Percentiles rank a stretch among this genome's conserved stretches.
These are phyloP conservation scores for Chelon labrosus DNA, from an alignment of 2,797 vertebrate species.

Conservation along the genomic window DNA sequence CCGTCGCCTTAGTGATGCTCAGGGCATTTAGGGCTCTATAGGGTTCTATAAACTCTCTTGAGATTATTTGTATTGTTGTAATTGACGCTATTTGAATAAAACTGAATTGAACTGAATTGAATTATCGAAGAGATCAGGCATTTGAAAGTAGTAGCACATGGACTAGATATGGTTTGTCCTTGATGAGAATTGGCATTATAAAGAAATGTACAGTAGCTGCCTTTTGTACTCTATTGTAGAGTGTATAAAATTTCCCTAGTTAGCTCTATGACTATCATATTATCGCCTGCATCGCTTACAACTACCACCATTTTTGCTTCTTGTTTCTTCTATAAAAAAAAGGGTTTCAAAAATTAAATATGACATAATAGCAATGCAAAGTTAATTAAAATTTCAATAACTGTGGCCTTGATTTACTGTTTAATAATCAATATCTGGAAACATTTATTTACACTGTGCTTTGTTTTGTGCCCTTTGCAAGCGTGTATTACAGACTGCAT, in stretches of 20 bases:
- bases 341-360: no score
- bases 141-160: conserved; percentile 3
- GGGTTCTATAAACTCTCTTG: no score
- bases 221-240: background rate
- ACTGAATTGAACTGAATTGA: no score
- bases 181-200: conserved; percentile 14
- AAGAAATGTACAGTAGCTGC: background rate
- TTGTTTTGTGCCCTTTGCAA: background rate
- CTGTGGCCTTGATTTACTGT: background rate
- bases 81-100: no score
- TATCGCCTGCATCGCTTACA: background rate
- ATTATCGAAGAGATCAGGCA: background rate
- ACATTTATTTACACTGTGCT: background rate
- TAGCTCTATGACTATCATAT: background rate
- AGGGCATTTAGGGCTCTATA: no score
- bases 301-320: no score
- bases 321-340: no score
- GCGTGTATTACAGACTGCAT: no score
- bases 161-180: conserved; percentile 11
- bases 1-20: no score
- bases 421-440: background rate
- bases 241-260: background rate
- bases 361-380: background rate
- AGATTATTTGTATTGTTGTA: no score
- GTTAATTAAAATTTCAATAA: background rate